These are phyloP conservation scores for Echinometra lucunter DNA, from an alignment of 53 echinoderm and acorn worm species.

Conservation along the genomic window DNA sequence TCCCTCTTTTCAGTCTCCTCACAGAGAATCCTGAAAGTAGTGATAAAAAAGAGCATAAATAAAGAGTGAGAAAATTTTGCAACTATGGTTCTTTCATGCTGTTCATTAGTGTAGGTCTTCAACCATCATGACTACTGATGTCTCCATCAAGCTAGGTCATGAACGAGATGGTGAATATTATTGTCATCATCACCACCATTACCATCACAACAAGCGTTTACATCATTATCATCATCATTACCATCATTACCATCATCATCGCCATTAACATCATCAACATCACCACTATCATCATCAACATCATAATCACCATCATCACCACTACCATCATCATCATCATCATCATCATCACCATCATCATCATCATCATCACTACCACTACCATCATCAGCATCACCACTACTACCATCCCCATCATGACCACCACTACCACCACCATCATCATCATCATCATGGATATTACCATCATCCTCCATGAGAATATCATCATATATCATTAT, in stretches of 20 bases:
- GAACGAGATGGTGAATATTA: neutral
- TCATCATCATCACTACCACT: neutral
- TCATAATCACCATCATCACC: neutral
- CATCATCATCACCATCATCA: neutral
- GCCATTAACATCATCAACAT: neutral
- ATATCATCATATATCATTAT: neutral
- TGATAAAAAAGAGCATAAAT: neutral
- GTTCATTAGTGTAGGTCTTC: too few species aligned
- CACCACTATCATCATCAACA: neutral
- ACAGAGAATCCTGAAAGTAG: constrained; percentile 76
- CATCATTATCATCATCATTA: neutral
- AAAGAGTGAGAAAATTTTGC: neutral
- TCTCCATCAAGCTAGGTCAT: too few species aligned
- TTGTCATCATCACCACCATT: too few species aligned
- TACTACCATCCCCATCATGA: neutral
- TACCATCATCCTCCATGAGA: neutral
- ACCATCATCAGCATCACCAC: constrained; percentile 16
- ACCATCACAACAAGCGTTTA: neutral
- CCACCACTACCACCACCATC: neutral
- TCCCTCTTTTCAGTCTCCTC: constrained; percentile 89
- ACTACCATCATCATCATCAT: neutral
- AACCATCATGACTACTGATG: too few species aligned
- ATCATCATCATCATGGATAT: neutral
- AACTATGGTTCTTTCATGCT: neutral
- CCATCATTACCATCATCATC: neutral